Base-by-base conservation (phyloP, 2,888 invertebrate genomes). In the Polymixis flavicincta region DNA sequence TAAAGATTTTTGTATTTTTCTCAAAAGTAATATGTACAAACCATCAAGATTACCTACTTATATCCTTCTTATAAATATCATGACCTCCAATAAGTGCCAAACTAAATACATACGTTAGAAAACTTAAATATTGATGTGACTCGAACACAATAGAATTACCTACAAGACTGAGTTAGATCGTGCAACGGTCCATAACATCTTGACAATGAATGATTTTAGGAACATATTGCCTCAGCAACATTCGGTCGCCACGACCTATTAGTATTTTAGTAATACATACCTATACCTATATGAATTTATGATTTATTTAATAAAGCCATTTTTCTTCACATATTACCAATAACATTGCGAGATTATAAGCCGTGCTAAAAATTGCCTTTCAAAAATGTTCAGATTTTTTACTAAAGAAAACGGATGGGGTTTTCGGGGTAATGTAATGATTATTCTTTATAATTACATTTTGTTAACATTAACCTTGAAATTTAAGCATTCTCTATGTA, bases 121-220 rank as follows among this genome's bases (percentile, higher is more conserved):
- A 6, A n/a, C 17, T 55, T 25, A 25, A 50, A 65, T 77, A 60
- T 57, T 55, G 19, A 55, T 54, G 68, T 55, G 42, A 32, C 60
- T 65, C 28, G 37, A 55, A 68, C 17, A 78, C 79, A 83, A 78
- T 78, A 59, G 71, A 68, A 57, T 78, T 69, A 67, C 32, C 32
- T 50, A n/a, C n/a, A n/a, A n/a, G 45, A 48, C 54, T 50, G 28
- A 68, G 17, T 83, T 60, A 60, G 60, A 60, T 54, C 57, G 37
- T 59, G 78, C 9, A 68, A 48, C 45, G 50, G 9, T 37, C 28
- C 69, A 52, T 78, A n/a, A 69, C 67, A 64, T 68, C 48, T 59
- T 57, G 17, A 59, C 63, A 59, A 64, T 78, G 3, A 52, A 54
- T 52, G 28, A 42, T 59, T 57, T 63, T 17, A 63, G 19, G 14